Base-by-base conservation (phyloP, 2,888 invertebrate genomes). In the Plagodis pulveraria region DNA sequence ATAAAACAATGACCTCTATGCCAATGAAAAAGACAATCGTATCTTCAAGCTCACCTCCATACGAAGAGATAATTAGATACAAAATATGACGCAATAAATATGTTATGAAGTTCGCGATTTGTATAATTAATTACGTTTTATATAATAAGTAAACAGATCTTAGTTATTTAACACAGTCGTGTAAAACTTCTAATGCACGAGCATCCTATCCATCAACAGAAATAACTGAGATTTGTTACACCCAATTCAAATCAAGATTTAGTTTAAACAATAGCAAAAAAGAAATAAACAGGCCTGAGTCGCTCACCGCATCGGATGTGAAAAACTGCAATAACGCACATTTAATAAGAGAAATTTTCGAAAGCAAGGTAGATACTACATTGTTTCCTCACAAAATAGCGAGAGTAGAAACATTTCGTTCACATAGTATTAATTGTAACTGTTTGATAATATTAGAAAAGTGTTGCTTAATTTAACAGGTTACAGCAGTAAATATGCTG, bases 1-100 rank as follows among this genome's bases (percentile, higher is more conserved):
- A 71, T 72, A 71, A 72, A 76, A 81, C 80, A 81, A 83, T 76
- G 72, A 72, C 67, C 61, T 67, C 66, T 67, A 69, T 72, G 60
- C 57, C 66, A 65, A 63, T 57, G 63, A 57, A 69, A 70, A 71
- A 76, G 65, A 81, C 81, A 79, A 80, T 80, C 63, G 66, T 77
- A 78, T 74, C 76, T 78, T 72, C 71, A 67, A 8, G 59, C 64
- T 69, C 65, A 56, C 67, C 59, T 61, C 62, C 58, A 52, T 61
- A 72, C 74, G 72, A 72, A 67, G 70, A 73, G 65, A 70, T 76
- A 73, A 77, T 78, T 72, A 75, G 63, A 63, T 63, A 56, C 62
- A 62, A 51, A 56, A 64, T 61, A 66, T 68, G 66, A 67, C 57
- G 65, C 62, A 65, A 55, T 58, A 41, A 57, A 52, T 32, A 46